Evolutionary conservation across 2,113 vertebrate genomes (phyloP).

Genomic region (Struthidea cinerea): DNA sequence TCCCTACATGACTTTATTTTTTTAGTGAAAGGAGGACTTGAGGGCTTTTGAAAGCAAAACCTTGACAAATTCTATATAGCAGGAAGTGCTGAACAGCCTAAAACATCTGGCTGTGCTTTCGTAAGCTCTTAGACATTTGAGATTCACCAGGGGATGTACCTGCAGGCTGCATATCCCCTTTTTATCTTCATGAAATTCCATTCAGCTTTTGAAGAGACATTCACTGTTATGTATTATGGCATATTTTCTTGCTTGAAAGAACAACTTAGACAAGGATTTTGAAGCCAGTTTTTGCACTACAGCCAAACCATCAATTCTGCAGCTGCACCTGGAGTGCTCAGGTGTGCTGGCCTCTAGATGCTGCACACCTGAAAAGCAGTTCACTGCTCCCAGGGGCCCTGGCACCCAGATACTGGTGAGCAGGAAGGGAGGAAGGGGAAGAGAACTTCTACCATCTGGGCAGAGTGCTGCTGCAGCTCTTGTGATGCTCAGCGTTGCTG

Average conservation of each 20-base stretch:
- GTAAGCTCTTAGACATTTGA: not conserved
- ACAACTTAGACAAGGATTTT: not conserved
- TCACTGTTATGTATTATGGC: not conserved
- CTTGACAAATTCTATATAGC: not conserved
- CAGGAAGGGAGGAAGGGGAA: not conserved
- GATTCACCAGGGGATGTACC: not conserved
- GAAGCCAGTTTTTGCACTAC: not conserved
- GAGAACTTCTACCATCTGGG: not conserved
- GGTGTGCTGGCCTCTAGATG: not conserved
- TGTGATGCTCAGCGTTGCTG: fast-evolving
- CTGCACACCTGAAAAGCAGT: not conserved
- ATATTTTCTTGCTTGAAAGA: not conserved
- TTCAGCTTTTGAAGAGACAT: not conserved
- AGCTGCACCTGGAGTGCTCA: not conserved
- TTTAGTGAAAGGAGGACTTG: not conserved
- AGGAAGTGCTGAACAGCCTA: not conserved
- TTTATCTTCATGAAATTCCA: not conserved
- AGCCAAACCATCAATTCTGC: not conserved
- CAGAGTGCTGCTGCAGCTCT: not conserved
- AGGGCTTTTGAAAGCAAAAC: not conserved
- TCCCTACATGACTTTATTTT: not conserved
- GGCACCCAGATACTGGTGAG: not conserved
- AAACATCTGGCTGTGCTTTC: not conserved
- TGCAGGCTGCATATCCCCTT: not conserved
- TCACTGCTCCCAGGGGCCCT: not conserved